These are phyloP conservation scores for Chrysaora quinquecirrha DNA, from an alignment of 30 jellyfish, hydroid and myxozoan genomes.

Conservation along the genomic window DNA sequence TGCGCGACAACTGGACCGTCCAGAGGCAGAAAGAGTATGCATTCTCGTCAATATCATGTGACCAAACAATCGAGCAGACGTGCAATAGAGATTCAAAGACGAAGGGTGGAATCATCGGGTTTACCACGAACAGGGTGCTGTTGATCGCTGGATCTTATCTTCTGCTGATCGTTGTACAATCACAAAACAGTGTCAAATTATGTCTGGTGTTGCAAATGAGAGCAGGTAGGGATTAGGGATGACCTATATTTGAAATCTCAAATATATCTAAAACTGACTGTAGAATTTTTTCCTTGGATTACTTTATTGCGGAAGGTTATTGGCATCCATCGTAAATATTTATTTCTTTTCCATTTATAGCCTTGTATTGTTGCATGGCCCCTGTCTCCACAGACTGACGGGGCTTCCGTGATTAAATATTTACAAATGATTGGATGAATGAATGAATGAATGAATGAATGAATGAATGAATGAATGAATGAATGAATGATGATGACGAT, in stretches of 20 bases:
- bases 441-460: too few relatives aligned
- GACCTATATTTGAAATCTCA: neutral
- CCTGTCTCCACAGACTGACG: neutral
- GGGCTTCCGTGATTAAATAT: neutral
- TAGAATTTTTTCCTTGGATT: neutral
- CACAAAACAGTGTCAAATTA: conserved; percentile 3
- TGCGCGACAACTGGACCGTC: conserved; percentile 48
- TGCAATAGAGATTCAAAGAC: too few relatives aligned
- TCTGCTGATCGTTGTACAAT: too few relatives aligned
- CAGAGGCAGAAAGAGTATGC: conserved; percentile 53
- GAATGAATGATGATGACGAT: too few relatives aligned
- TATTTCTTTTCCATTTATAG: neutral
- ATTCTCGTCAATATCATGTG: conserved; percentile 61
- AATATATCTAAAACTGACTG: neutral
- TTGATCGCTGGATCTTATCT: too few relatives aligned
- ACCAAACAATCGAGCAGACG: conserved; percentile 70
- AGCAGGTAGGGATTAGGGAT: conserved; percentile 37
- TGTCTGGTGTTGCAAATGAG: conserved; percentile 33
- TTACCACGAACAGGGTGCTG: conserved; percentile 33
- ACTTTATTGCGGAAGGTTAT: neutral
- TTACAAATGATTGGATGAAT: too few relatives aligned
- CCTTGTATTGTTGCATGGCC: neutral
- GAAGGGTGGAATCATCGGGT: conserved; percentile 76
- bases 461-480: too few relatives aligned
- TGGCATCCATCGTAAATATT: neutral